Conservation (phyloP, 1,140 invertebrate genomes). For the Penaeus vannamei region DNA sequence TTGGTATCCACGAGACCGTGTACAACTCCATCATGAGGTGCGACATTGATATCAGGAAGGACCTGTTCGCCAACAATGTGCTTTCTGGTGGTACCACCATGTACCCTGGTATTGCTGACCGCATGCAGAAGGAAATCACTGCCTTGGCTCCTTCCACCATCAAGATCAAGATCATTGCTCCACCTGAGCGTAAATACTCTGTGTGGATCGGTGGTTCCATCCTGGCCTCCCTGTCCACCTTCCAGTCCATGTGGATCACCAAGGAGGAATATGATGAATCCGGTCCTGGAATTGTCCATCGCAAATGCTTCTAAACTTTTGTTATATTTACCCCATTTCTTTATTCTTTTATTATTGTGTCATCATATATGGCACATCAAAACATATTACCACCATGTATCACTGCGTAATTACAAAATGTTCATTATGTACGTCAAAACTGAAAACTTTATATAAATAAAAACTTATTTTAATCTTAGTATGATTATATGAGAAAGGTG, state of each 20-base stretch:
- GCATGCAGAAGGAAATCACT: constrained; percentile 78
- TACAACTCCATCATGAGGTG: constrained; percentile 94
- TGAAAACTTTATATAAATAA: too few relatives aligned
- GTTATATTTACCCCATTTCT: too few relatives aligned
- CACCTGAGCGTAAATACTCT: constrained; percentile 58
- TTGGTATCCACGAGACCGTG: constrained; percentile 86
- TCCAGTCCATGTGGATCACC: constrained; percentile 59
- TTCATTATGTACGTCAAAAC: too few relatives aligned
- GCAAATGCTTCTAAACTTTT: constrained; percentile 76
- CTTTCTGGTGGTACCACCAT: constrained; percentile 79
- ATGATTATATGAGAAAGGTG: too few relatives aligned
- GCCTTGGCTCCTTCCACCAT: constrained; percentile 76
- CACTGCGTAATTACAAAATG: too few relatives aligned
- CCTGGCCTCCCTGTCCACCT: constrained; percentile 50
- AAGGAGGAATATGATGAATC: constrained; percentile 59
- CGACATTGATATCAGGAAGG: constrained; percentile 89
- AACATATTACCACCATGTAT: too few relatives aligned
- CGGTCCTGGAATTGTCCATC: constrained; percentile 74
- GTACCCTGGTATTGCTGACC: constrained; percentile 77
- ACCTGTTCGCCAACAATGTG: constrained; percentile 83
- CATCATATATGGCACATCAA: too few relatives aligned
- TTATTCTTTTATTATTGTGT: too few relatives aligned
- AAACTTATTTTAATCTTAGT: too few relatives aligned
- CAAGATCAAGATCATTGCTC: constrained; percentile 76
- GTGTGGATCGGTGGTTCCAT: constrained; percentile 64